phyloP scores from a whole-genome alignment of 2,113 vertebrate species.

The Chamaetylas fuelleborni region DNA sequence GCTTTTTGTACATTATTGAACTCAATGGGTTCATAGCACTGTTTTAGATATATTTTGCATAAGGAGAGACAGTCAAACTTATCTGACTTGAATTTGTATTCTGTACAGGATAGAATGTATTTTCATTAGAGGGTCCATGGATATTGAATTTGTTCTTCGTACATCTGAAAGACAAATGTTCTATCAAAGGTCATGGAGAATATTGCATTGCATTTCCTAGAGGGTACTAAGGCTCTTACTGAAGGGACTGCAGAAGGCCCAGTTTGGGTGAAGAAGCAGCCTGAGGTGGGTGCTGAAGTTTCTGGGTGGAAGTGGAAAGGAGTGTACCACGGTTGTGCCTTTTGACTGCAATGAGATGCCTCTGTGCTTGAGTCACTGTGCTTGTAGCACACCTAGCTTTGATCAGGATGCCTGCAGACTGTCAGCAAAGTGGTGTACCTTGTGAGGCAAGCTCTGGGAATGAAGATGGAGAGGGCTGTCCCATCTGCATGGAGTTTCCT shows the following conservation, averaged over 20 bases:
- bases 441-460: background rate
- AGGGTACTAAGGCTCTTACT: background rate
- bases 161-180: background rate
- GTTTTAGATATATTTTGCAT: background rate
- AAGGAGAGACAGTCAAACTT: background rate
- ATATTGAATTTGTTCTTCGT: background rate
- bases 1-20: background rate
- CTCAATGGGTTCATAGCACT: background rate
- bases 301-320: background rate
- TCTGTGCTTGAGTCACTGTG: background rate
- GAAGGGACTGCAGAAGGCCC: background rate
- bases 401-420: background rate
- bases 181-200: background rate
- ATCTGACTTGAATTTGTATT: background rate
- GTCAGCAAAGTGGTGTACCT: background rate
- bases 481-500: background rate
- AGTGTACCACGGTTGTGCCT: fast-evolving
- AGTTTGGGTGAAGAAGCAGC: background rate
- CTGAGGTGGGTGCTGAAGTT: background rate
- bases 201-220: background rate
- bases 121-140: background rate
- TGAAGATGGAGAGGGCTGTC: background rate
- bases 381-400: background rate
- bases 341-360: background rate
- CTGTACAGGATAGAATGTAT: background rate